These are phyloP conservation scores for Chloroceryle inda DNA, from an alignment of 2,797 vertebrate genomes.

Conservation along the genomic window DNA sequence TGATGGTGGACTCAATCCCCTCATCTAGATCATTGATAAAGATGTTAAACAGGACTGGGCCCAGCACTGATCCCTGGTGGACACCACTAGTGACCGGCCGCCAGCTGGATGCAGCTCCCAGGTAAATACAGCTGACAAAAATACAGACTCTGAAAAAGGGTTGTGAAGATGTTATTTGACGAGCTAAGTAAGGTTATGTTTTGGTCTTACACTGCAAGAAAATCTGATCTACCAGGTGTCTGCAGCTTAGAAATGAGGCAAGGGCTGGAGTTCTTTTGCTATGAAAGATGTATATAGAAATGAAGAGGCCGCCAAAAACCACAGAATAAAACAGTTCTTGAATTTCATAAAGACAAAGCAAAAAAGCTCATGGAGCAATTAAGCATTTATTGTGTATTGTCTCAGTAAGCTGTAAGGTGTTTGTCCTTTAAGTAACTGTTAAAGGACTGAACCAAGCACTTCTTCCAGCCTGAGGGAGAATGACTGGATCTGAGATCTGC, in stretches of 20 bases:
- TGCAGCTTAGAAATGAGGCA: neutral
- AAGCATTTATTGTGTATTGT: neutral
- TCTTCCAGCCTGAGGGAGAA: neutral
- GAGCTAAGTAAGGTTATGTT: neutral
- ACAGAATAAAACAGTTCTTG: neutral
- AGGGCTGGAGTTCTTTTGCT: neutral
- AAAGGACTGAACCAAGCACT: neutral
- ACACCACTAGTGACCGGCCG: too few relatives aligned
- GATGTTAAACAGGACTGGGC: too few relatives aligned
- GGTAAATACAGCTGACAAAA: neutral
- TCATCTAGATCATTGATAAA: too few relatives aligned
- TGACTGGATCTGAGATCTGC: neutral
- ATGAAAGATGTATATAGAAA: neutral
- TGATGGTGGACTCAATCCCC: too few relatives aligned
- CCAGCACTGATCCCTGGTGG: too few relatives aligned
- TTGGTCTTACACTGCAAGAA: neutral
- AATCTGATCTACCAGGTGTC: neutral
- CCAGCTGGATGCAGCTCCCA: too few relatives aligned
- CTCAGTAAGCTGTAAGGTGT: neutral
- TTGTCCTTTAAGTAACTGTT: neutral
- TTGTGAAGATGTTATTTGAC: neutral
- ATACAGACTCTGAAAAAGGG: neutral
- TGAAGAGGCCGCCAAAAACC: neutral
- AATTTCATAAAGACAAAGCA: neutral
- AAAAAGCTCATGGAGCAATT: neutral